A percentile compares a stretch with the other conserved stretches of the same genome.
These are phyloP conservation scores for Palythoa heliodiscus DNA, from an alignment of 92 coral and sea anemone genomes.

Conservation along the genomic window DNA sequence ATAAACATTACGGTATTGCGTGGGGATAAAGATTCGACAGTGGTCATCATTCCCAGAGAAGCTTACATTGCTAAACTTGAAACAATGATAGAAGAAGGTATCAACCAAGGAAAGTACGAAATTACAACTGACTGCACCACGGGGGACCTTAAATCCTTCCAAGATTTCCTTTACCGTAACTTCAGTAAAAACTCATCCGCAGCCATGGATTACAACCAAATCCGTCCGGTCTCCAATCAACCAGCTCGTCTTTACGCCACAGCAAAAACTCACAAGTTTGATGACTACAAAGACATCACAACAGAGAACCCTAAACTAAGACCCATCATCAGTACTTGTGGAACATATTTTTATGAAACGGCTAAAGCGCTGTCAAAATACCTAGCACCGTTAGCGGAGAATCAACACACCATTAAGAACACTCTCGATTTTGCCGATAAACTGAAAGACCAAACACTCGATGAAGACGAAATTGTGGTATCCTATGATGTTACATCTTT, in stretches of 20 bases:
- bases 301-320: background rate
- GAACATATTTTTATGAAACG: slow-evolving; percentile 30
- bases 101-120: slow-evolving; percentile 3
- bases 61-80: background rate
- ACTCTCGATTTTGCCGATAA: slow-evolving; percentile 9
- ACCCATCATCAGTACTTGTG: slow-evolving; percentile 1
- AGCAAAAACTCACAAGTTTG: background rate
- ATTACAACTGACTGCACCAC: background rate
- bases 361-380: slow-evolving; percentile 9
- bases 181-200: background rate
- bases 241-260: background rate
- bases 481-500: slow-evolving; percentile 5
- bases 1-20: slow-evolving; percentile 1
- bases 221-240: slow-evolving; percentile 17
- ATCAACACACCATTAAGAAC: background rate
- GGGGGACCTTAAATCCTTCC: background rate
- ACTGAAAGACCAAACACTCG: background rate
- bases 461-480: slow-evolving; percentile 11
- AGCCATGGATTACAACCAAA: background rate
- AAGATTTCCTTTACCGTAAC: slow-evolving; percentile 2
- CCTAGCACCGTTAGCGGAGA: background rate
- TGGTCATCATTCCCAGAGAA: slow-evolving; percentile 15
- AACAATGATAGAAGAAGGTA: slow-evolving; percentile 10
- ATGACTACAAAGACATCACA: background rate
- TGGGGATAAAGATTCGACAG: slow-evolving; percentile 8